A percentile compares a stretch with the other conserved stretches of the same genome.
phyloP scores from a whole-genome alignment of 2,797 vertebrate species.

The Oreochromis grahami region DNA sequence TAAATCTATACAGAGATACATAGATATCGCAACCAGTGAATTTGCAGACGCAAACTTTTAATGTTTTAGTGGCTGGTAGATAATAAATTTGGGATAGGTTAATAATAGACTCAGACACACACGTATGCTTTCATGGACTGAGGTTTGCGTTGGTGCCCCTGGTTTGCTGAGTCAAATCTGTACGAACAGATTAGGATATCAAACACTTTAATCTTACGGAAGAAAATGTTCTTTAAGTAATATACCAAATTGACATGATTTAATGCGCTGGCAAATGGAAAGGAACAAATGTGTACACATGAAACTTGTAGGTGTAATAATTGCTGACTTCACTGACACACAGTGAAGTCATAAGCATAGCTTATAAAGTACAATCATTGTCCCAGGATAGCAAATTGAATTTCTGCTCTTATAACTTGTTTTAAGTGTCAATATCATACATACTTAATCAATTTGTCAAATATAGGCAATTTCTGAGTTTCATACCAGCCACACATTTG shows the following conservation, averaged over 20 bases:
- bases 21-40: not conserved
- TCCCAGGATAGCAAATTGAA: not conserved
- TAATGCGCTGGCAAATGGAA: conserved; percentile 44
- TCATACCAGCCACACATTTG: not conserved
- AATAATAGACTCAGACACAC: not conserved
- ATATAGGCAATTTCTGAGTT: not conserved
- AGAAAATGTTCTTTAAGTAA: conserved; percentile 33
- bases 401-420: not conserved
- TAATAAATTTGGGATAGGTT: not conserved
- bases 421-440: not conserved
- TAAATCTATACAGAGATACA: not conserved
- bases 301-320: conserved; percentile 33
- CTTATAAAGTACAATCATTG: conserved; percentile 4
- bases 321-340: conserved; percentile 10
- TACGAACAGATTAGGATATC: conserved; percentile 22
- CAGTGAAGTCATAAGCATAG: not conserved
- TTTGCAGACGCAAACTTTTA: not conserved
- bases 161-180: conserved; percentile 49
- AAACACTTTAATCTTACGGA: not conserved
- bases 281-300: conserved; percentile 47
- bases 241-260: conserved; percentile 42
- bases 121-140: not conserved
- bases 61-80: not conserved
- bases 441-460: not conserved
- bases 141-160: conserved; percentile 17